Percentiles rank a stretch among this genome's conserved stretches.
Evolutionary conservation across 53 echinoderm and acorn worm genomes (phyloP).

Genomic region (Crossaster papposus): DNA sequence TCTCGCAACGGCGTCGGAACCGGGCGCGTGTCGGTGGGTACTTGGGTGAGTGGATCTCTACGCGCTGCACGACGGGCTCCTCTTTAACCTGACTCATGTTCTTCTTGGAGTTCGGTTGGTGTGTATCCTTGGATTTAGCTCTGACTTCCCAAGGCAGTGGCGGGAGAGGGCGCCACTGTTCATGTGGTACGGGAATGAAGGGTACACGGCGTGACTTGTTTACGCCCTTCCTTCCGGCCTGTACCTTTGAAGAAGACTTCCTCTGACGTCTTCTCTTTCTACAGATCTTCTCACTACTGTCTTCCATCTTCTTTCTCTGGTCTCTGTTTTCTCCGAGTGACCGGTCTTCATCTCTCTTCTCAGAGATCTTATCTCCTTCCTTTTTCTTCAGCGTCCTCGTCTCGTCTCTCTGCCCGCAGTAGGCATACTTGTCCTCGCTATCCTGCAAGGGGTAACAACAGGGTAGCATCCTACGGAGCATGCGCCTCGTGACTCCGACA

Average conservation of each 20-base stretch:
- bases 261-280: not conserved
- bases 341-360: conserved; percentile 10
- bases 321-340: conserved; percentile 1
- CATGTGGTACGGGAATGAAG: not conserved
- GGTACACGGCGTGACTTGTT: not conserved
- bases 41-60: not conserved
- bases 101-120: not conserved
- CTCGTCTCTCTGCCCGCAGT: not conserved
- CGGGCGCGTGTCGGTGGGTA: conserved; percentile 36
- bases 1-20: conserved; percentile 14
- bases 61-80: not conserved
- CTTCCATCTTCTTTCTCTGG: not conserved
- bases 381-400: not conserved
- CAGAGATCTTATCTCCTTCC: not conserved
- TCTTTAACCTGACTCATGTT: not conserved
- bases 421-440: not conserved
- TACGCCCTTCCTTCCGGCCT: not conserved
- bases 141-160: conserved; percentile 6
- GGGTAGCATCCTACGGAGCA: conserved; percentile 31
- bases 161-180: conserved; percentile 46
- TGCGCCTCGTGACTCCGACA: conserved; percentile 35
- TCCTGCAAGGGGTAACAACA: conserved; percentile 13
- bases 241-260: conserved; percentile 8
- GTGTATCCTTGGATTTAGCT: conserved; percentile 2
- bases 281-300: not conserved